Conservation (phyloP, 2,888 invertebrate species). For the Auanema freiburgensis region DNA sequence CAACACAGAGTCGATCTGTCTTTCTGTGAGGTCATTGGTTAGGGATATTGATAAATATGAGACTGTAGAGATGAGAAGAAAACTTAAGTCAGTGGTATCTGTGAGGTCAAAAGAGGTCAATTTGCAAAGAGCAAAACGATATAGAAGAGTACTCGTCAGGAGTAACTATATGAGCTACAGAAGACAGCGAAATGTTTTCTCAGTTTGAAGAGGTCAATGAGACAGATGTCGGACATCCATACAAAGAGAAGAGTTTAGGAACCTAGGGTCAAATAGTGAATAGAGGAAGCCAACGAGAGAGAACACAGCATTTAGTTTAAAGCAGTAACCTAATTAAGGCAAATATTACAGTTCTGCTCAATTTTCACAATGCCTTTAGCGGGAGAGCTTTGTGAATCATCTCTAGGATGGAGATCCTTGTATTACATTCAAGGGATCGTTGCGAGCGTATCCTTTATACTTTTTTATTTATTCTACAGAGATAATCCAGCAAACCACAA, state of each 20-base stretch:
- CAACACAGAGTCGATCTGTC: too few relatives aligned
- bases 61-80: too few relatives aligned
- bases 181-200: too few relatives aligned
- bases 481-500: constrained; percentile 25
- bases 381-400: constrained; percentile 30
- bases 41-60: too few relatives aligned
- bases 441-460: constrained; percentile 14
- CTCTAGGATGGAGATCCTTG: constrained; percentile 29
- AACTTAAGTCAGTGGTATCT: too few relatives aligned
- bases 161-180: too few relatives aligned
- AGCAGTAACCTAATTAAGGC: not conserved
- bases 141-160: too few relatives aligned
- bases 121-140: too few relatives aligned
- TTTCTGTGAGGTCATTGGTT: too few relatives aligned
- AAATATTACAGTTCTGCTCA: constrained; percentile 19
- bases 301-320: not conserved
- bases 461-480: constrained; percentile 24
- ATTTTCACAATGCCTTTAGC: constrained; percentile 34
- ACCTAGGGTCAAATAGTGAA: not conserved
- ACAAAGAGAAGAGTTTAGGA: not conserved
- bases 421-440: constrained; percentile 28
- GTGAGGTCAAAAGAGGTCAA: too few relatives aligned
- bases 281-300: too few relatives aligned
- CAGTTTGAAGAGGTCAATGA: not conserved
- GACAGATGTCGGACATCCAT: not conserved